These are phyloP conservation scores for Sturnira hondurensis DNA, from an alignment of 2,113 vertebrate species.

Conservation along the genomic window DNA sequence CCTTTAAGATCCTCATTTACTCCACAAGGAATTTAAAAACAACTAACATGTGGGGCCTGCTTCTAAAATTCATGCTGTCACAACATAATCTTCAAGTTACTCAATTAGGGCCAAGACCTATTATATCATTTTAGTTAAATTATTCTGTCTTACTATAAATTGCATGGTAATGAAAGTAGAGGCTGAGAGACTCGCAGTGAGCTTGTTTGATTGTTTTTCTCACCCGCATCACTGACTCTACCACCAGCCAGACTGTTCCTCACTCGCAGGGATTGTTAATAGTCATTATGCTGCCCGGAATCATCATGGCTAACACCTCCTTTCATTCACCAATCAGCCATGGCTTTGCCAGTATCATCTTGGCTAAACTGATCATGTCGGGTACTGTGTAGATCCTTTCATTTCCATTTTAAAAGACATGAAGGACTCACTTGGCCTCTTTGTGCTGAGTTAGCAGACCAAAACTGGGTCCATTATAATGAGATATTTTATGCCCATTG, in stretches of 20 bases:
- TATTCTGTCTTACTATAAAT: background rate
- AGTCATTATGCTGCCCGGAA: background rate
- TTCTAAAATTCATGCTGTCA: slow-evolving; percentile 34
- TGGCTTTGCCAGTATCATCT: background rate
- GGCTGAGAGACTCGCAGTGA: background rate
- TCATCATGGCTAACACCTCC: background rate
- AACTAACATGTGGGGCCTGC: background rate
- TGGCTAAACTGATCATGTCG: slow-evolving; percentile 3
- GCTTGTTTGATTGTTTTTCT: background rate
- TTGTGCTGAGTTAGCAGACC: slow-evolving; percentile 49
- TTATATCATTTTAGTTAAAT: background rate
- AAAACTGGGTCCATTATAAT: slow-evolving; percentile 47
- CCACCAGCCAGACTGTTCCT: background rate
- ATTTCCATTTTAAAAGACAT: slow-evolving; percentile 49
- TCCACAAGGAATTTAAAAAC: slow-evolving; percentile 32
- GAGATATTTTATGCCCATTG: slow-evolving; percentile 53
- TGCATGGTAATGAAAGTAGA: background rate
- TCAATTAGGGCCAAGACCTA: background rate
- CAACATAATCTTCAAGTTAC: background rate
- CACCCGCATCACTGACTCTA: background rate
- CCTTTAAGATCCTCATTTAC: slow-evolving; percentile 32
- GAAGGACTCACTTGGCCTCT: slow-evolving; percentile 32
- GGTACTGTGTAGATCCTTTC: slow-evolving; percentile 6
- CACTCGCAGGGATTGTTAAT: background rate
- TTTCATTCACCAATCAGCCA: background rate